Conservation (phyloP, 2,888 invertebrate species). For the Dione juno region DNA sequence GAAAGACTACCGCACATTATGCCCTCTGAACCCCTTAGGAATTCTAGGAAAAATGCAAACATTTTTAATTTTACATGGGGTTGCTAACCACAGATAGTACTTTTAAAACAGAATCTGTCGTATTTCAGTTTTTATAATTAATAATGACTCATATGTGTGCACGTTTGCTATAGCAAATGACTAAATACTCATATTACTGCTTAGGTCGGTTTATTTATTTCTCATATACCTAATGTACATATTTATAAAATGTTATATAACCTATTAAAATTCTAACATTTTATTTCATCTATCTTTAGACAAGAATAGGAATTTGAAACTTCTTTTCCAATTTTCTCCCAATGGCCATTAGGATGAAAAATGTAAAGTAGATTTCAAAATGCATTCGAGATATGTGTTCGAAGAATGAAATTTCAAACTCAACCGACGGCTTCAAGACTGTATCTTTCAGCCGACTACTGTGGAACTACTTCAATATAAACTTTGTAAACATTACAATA, state of each 20-base stretch:
- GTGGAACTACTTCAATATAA: slow-evolving; percentile 58
- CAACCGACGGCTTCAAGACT: slow-evolving; percentile 63
- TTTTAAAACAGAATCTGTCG: slow-evolving; percentile 41
- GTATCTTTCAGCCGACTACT: slow-evolving; percentile 50
- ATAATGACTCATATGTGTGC: slow-evolving; percentile 14
- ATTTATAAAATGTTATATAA: too few species aligned
- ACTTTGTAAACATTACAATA: slow-evolving; percentile 34
- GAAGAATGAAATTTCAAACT: slow-evolving; percentile 80
- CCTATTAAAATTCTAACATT: not conserved
- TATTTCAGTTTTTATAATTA: slow-evolving; percentile 16
- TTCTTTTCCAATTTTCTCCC: slow-evolving; percentile 82
- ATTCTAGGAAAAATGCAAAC: slow-evolving; percentile 72
- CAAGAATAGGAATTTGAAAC: slow-evolving; percentile 73
- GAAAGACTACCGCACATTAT: slow-evolving; percentile 74
- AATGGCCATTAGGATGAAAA: slow-evolving; percentile 83
- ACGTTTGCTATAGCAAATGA: too few species aligned
- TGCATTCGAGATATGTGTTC: slow-evolving; percentile 80
- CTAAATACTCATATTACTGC: too few species aligned
- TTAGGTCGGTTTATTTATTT: too few species aligned
- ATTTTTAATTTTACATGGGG: slow-evolving; percentile 68
- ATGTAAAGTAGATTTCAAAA: slow-evolving; percentile 81
- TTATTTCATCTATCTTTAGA: slow-evolving; percentile 31
- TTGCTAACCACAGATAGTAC: slow-evolving; percentile 46
- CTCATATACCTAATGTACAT: too few species aligned
- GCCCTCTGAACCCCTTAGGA: slow-evolving; percentile 66